These are phyloP conservation scores for Delphinapterus leucas DNA, from an alignment of 2,113 vertebrate species.

Conservation along the genomic window DNA sequence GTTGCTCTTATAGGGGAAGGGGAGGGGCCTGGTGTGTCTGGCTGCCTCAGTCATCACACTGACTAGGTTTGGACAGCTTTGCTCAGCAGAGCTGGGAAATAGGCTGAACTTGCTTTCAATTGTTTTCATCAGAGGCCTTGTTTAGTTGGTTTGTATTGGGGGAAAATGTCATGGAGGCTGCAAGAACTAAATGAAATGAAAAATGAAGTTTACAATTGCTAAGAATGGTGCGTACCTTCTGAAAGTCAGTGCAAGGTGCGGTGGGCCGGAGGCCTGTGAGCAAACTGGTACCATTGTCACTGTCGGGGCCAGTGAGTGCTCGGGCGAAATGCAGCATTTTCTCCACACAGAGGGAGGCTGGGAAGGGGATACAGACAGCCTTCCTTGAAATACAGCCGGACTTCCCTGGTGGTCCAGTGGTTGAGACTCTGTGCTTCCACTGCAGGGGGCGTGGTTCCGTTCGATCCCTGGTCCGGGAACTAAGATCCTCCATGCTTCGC, in stretches of 20 bases:
- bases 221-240: background rate
- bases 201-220: slow-evolving; percentile 56
- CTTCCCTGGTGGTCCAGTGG: background rate
- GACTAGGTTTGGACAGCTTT: slow-evolving; percentile 51
- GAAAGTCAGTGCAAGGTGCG: accelerated
- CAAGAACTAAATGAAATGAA: slow-evolving; percentile 67
- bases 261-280: background rate
- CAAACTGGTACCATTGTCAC: background rate
- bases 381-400: background rate
- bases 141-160: slow-evolving; percentile 51
- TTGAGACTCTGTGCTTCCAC: background rate
- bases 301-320: background rate
- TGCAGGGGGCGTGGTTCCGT: background rate
- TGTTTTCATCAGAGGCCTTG: slow-evolving; percentile 57
- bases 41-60: background rate
- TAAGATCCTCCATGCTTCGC: background rate
- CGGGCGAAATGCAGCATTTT: background rate
- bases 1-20: slow-evolving; percentile 49
- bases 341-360: background rate
- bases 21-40: slow-evolving; percentile 2
- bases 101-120: slow-evolving; percentile 31
- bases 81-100: slow-evolving; percentile 63
- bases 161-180: background rate
- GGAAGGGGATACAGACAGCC: background rate
- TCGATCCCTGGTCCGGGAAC: background rate